Percentiles rank a stretch among this genome's conserved stretches.
Evolutionary conservation across 2,797 vertebrate species (phyloP).

Genomic region (Catharus ustulatus): DNA sequence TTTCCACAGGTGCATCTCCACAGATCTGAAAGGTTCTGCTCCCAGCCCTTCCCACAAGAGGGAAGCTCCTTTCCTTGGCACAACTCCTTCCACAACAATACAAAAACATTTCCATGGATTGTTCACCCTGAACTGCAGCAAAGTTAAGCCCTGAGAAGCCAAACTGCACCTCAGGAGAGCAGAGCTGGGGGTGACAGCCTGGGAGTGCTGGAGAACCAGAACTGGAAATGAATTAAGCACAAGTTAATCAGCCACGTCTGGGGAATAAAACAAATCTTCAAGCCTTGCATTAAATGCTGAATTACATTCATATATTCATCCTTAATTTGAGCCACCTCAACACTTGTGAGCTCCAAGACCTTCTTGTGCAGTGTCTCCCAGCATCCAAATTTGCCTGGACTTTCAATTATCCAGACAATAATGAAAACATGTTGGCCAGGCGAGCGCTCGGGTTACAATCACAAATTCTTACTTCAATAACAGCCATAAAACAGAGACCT

Average conservation of each 20-base stretch:
- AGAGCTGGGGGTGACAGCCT: not conserved
- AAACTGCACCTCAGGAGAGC: not conserved
- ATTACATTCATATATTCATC: not conserved
- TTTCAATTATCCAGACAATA: constrained; percentile 74
- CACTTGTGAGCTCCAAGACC: not conserved
- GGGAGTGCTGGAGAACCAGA: not conserved
- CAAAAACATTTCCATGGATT: rapidly evolving
- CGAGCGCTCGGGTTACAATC: constrained; percentile 79
- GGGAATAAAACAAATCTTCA: not conserved
- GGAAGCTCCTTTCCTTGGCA: not conserved
- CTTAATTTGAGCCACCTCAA: constrained; percentile 1
- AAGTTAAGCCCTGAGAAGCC: not conserved
- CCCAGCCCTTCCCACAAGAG: not conserved
- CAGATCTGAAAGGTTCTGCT: rapidly evolving
- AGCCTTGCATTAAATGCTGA: not conserved
- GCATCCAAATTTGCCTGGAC: constrained; percentile 71
- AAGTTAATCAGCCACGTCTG: not conserved
- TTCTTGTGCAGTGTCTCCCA: not conserved
- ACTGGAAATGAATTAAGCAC: not conserved
- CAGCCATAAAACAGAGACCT: constrained; percentile 86
- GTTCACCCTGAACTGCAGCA: not conserved
- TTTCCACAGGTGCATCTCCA: too few species aligned
- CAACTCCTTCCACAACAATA: not conserved
- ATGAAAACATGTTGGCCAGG: constrained; percentile 57
- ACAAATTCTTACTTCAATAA: constrained; percentile 82